phyloP scores from a whole-genome alignment of 1,140 invertebrate genomes.

The Eupristina koningsbergeri region DNA sequence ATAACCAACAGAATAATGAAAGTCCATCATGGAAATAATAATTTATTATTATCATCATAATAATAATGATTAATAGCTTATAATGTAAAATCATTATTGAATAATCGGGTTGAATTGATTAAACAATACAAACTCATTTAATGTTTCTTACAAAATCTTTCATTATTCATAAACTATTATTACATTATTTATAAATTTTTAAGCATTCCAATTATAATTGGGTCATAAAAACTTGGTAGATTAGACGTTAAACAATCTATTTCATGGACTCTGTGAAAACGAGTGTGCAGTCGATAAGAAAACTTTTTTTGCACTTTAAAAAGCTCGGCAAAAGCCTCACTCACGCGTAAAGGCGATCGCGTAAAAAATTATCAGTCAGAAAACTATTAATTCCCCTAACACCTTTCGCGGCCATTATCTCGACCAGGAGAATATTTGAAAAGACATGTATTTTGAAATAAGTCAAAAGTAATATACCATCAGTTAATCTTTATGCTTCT shows the following conservation, averaged over 20 bases:
- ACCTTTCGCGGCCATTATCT: background rate
- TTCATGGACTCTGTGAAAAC: background rate
- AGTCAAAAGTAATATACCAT: background rate
- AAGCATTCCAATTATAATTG: background rate
- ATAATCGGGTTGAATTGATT: background rate
- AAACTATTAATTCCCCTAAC: background rate
- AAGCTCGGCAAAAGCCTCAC: background rate
- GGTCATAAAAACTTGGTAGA: background rate
- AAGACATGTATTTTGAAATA: slow-evolving; percentile 7
- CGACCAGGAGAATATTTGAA: background rate
- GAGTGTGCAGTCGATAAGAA: background rate
- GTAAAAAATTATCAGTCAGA: background rate
- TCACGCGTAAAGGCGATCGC: background rate
- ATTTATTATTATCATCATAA: background rate
- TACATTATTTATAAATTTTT: background rate
- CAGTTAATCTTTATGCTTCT: background rate
- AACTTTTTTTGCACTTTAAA: background rate
- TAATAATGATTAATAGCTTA: background rate
- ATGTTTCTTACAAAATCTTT: background rate
- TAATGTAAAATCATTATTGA: background rate
- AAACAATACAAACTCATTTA: background rate
- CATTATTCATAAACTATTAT: no score
- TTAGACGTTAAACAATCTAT: background rate
- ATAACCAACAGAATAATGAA: background rate
- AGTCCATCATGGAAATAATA: background rate